A percentile compares a stretch with the other conserved stretches of the same genome.
phyloP scores from a whole-genome alignment of 1,140 invertebrate species.

The Brachionus rotundiformis region DNA sequence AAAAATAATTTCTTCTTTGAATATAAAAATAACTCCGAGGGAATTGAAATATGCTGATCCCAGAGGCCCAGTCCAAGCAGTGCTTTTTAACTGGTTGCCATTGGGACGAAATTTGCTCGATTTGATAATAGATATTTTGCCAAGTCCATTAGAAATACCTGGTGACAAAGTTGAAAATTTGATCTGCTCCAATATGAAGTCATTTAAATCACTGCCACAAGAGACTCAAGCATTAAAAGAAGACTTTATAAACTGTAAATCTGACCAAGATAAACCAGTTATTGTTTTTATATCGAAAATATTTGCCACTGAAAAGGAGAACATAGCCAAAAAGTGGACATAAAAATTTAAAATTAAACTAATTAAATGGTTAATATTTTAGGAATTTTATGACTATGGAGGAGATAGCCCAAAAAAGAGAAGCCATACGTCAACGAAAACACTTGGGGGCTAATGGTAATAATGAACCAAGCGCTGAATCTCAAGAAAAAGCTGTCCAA shows the following conservation, averaged over 20 bases:
- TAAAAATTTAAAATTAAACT: neutral
- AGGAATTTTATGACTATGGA: conserved; percentile 72
- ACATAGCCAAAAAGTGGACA: conserved; percentile 21
- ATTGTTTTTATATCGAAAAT: conserved; percentile 94
- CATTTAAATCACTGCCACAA: conserved; percentile 72
- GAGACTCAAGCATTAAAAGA: conserved; percentile 71
- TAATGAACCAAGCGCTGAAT: conserved; percentile 13
- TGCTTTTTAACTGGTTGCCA: conserved; percentile 51
- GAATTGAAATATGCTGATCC: conserved; percentile 51
- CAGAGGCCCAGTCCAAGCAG: conserved; percentile 21
- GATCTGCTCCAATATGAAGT: conserved; percentile 72
- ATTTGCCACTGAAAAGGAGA: conserved; percentile 70
- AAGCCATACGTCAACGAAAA: conserved; percentile 69
- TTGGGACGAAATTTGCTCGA: conserved; percentile 53
- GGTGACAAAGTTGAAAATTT: conserved; percentile 75
- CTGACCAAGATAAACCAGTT: conserved; percentile 70
- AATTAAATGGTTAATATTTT: no score
- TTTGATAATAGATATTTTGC: conserved; percentile 78
- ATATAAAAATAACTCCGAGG: conserved; percentile 30
- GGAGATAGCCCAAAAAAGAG: conserved; percentile 74
- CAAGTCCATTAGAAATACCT: conserved; percentile 76
- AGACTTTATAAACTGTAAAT: conserved; percentile 73
- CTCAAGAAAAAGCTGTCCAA: conserved; percentile 47
- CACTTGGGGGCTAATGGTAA: conserved; percentile 53
- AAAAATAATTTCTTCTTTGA: conserved; percentile 47